Evolutionary conservation across 2,888 invertebrate genomes (phyloP), one percentile per base, ranked within the genome.

Genomic region (Lepidonotus clava): DNA sequence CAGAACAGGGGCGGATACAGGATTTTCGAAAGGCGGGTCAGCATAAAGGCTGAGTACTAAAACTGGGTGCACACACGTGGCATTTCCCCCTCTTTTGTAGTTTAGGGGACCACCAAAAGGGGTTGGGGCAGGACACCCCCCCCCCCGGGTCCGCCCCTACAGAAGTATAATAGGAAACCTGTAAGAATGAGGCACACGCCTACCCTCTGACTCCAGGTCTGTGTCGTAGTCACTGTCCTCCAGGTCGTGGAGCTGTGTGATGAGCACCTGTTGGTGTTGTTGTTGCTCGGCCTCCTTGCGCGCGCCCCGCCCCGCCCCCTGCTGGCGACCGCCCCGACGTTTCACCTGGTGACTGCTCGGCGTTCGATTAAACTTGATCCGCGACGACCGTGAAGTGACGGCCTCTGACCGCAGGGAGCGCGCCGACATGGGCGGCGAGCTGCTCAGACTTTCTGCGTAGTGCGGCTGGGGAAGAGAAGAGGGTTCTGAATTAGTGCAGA

Each of bases 191-290:
- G n/a, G n/a, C n/a, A n/a, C 18, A 71, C 14, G 24, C 84, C 61
- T 11, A 85, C 86, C 61, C 21, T 87, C 87, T 0, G 66, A 66
- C 41, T 87, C 87, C 28, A 87, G 80, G 28, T 87, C 87, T 8
- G 87, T 87, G 71, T 87, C 87, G 61, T 87, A 87, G 24, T 87
- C 87, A 61, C 83, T 83, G 80, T 80, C 80, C 41, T 46, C 80
- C 28, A 32, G 51, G 34, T 41, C 24, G 28, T 46, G 32, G 1
- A 80, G 80, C 51, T 80, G 24, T 6, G 46, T 46, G 28, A 80
- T 46, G 28, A 46, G 80, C 41, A 46, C 80, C 34, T 24, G 36
- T 0, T 38, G 8, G 18, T 46, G 8, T 8, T 18, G 46, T 46
- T 18, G 46, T 18, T 46, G 46, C n/a, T n/a, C n/a, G n/a, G n/a